Evolutionary conservation across 2,797 vertebrate genomes (phyloP).

Genomic region (Steatocranus sp.): DNA sequence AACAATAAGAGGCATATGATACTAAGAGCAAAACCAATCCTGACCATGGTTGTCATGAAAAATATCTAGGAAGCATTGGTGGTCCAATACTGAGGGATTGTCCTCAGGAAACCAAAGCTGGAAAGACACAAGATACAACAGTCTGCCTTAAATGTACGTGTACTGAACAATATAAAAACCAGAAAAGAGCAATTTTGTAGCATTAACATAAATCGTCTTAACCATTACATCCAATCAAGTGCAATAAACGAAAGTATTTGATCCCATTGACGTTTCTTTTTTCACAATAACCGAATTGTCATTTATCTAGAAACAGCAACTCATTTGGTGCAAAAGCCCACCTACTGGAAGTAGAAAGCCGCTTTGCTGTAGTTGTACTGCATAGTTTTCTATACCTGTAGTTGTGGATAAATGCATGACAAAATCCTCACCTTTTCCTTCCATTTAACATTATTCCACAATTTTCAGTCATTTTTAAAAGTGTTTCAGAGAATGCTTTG

Average conservation of each 20-base stretch:
- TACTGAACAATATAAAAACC: not conserved
- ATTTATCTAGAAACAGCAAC: not conserved
- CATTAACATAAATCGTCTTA: not conserved
- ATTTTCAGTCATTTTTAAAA: accelerated
- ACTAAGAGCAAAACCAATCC: constrained; percentile 14
- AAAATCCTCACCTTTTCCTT: not conserved
- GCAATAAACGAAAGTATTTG: not conserved
- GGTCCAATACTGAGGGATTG: not conserved
- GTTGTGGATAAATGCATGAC: not conserved
- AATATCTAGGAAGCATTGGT: not conserved
- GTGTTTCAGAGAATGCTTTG: not conserved
- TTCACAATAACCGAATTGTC: not conserved
- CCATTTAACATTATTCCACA: not conserved
- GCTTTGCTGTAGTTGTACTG: not conserved
- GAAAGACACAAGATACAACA: not conserved
- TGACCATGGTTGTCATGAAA: not conserved
- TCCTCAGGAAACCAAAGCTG: constrained; percentile 5
- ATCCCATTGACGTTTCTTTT: not conserved
- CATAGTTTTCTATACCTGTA: not conserved
- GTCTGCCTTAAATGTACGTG: not conserved
- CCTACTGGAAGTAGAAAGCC: not conserved
- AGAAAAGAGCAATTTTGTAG: not conserved
- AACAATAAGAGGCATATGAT: not conserved
- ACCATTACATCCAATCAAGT: not conserved
- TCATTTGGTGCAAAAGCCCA: not conserved